phyloP scores from a whole-genome alignment of 2,888 invertebrate species.

The Zele albiditarsus region DNA sequence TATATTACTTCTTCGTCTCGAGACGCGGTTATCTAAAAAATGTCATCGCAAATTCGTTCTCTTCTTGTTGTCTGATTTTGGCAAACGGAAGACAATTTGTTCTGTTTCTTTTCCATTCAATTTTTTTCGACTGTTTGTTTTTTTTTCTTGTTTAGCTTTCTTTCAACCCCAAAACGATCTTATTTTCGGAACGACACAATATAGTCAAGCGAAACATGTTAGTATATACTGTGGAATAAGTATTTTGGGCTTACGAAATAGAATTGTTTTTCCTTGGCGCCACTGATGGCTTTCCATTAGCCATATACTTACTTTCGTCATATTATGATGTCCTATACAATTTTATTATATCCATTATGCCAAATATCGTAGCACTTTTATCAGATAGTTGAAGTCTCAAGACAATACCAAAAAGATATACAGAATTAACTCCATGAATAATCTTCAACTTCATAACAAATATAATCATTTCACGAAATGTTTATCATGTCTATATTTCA shows the following conservation, averaged over 20 bases:
- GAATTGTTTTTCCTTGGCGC: constrained; percentile 49
- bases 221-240: constrained; percentile 22
- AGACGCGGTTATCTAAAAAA: constrained; percentile 54
- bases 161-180: background rate
- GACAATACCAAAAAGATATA: too few species aligned
- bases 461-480: constrained; percentile 2
- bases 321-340: background rate
- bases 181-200: background rate
- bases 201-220: constrained; percentile 22
- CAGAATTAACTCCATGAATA: too few species aligned
- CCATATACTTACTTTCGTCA: constrained; percentile 37
- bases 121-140: constrained; percentile 10
- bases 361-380: background rate
- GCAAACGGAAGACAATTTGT: constrained; percentile 51
- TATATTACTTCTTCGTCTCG: constrained; percentile 48
- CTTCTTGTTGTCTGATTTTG: constrained; percentile 61
- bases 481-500: background rate
- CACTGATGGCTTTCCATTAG: constrained; percentile 49
- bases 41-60: constrained; percentile 54
- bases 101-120: constrained; percentile 19
- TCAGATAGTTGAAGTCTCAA: background rate
- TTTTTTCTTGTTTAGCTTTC: background rate
- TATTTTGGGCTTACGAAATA: constrained; percentile 46
- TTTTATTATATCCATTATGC: constrained; percentile 5
- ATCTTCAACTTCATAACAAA: too few species aligned